Conservation (phyloP, 2,797 vertebrate genomes). For the Distichodus sexfasciatus region DNA sequence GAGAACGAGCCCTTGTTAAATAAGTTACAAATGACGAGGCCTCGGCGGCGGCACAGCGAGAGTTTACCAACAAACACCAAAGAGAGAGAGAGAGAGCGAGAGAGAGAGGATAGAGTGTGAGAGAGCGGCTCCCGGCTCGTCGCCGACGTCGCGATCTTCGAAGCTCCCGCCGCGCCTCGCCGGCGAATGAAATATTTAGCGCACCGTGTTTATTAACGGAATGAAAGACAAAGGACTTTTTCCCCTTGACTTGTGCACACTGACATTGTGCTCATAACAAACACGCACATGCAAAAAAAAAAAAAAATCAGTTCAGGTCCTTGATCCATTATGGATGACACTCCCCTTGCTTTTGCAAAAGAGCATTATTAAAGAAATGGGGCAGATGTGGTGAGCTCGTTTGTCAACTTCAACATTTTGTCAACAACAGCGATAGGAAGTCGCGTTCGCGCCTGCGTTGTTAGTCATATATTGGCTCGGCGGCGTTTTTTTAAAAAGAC, state of each 20-base stretch:
- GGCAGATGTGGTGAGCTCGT: slow-evolving; percentile 54
- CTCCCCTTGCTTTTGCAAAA: slow-evolving; percentile 69
- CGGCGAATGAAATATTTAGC: slow-evolving; percentile 77
- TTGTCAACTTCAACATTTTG: slow-evolving; percentile 71
- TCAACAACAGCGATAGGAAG: slow-evolving; percentile 56
- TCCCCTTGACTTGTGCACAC: slow-evolving; percentile 80
- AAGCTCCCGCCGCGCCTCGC: slow-evolving; percentile 60
- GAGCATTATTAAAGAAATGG: slow-evolving; percentile 74
- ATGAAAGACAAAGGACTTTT: slow-evolving; percentile 78
- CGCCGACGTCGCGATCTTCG: slow-evolving; percentile 51
- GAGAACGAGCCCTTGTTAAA: slow-evolving; percentile 77
- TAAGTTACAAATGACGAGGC: slow-evolving; percentile 71
- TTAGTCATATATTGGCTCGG: slow-evolving; percentile 44
- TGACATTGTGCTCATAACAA: slow-evolving; percentile 80
- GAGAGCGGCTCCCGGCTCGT: slow-evolving; percentile 21
- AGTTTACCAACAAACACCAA: slow-evolving; percentile 72
- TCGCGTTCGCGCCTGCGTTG: slow-evolving; percentile 46
- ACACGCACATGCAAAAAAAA: slow-evolving; percentile 62
- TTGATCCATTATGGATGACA: slow-evolving; percentile 81
- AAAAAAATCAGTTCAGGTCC: slow-evolving; percentile 49
- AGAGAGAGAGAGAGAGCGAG: no score
- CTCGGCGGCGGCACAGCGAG: slow-evolving; percentile 58
- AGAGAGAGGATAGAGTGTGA: no score
- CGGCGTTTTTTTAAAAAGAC: slow-evolving; percentile 20
- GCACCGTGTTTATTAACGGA: slow-evolving; percentile 78